A percentile compares a stretch with the other conserved stretches of the same genome.
Conservation (phyloP, 2,888 invertebrate genomes). For the Drosophila incognita region DNA sequence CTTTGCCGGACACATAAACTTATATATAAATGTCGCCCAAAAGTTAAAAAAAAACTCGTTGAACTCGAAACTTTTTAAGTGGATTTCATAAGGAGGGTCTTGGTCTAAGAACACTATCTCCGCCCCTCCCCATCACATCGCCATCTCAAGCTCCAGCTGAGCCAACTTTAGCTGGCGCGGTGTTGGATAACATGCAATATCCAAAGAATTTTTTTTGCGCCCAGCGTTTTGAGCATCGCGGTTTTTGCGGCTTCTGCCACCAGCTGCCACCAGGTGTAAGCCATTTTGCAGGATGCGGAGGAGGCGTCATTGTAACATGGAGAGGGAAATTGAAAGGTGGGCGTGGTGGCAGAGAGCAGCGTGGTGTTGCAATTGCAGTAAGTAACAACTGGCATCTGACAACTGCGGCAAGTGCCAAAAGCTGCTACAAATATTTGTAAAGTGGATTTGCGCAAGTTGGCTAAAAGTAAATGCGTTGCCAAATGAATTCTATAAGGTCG, state of each 20-base stretch:
- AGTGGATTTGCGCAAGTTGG: constrained; percentile 74
- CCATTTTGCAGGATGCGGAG: constrained; percentile 4
- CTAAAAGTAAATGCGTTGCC: constrained; percentile 56
- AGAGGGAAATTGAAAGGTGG: constrained; percentile 5
- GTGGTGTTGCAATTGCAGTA: constrained; percentile 49
- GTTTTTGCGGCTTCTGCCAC: constrained; percentile 59
- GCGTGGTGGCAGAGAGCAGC: constrained; percentile 39
- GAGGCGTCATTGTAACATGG: neutral
- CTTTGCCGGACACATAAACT: constrained; percentile 59
- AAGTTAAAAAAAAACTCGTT: constrained; percentile 41
- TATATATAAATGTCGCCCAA: constrained; percentile 64
- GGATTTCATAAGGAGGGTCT: constrained; percentile 64
- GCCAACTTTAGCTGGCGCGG: constrained; percentile 16
- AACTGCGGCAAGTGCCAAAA: constrained; percentile 65
- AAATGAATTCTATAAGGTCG: constrained; percentile 67
- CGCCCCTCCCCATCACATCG: neutral
- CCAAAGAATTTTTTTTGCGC: constrained; percentile 69
- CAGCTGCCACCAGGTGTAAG: constrained; percentile 51
- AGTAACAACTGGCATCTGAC: constrained; percentile 52
- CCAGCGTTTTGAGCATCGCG: constrained; percentile 42
- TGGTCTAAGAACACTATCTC: constrained; percentile 21
- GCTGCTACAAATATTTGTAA: constrained; percentile 71
- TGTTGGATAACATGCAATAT: constrained; percentile 71
- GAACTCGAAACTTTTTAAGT: constrained; percentile 74
- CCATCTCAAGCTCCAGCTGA: neutral